These are phyloP conservation scores for Parelbella ahira DNA, from an alignment of 2,888 invertebrate genomes.

Conservation along the genomic window DNA sequence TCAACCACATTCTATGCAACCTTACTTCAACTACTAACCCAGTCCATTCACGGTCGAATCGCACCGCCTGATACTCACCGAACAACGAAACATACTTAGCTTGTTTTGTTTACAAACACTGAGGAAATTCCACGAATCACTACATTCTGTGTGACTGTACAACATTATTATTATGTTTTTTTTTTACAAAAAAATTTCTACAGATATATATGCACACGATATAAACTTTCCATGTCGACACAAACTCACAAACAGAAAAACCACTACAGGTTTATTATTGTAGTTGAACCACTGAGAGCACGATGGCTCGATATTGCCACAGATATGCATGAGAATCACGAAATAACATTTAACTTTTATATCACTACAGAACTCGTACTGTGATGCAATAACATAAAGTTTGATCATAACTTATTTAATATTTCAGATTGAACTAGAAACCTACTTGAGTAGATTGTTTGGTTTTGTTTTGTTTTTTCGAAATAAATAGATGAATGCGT, in stretches of 20 bases:
- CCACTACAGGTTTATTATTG: slow-evolving; percentile 37
- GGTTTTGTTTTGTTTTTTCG: no score
- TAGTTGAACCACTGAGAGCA: slow-evolving; percentile 43
- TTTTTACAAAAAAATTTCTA: no score
- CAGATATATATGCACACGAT: slow-evolving; percentile 54
- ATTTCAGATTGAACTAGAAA: slow-evolving; percentile 24
- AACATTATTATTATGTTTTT: no score
- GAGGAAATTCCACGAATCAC: slow-evolving; percentile 78
- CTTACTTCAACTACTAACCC: slow-evolving; percentile 66
- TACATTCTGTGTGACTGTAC: no score
- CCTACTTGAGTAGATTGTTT: slow-evolving; percentile 23
- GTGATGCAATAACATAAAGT: slow-evolving; percentile 22
- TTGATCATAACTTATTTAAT: slow-evolving; percentile 17
- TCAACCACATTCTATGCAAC: slow-evolving; percentile 61
- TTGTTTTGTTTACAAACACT: slow-evolving; percentile 60
- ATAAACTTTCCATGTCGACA: slow-evolving; percentile 47
- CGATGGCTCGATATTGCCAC: slow-evolving; percentile 53
- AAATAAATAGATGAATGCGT: slow-evolving; percentile 50
- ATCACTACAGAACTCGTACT: slow-evolving; percentile 25
- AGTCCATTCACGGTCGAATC: slow-evolving; percentile 69
- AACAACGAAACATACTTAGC: slow-evolving; percentile 35
- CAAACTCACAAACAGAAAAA: slow-evolving; percentile 48
- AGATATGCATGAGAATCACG: slow-evolving; percentile 68
- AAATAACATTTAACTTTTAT: slow-evolving; percentile 38
- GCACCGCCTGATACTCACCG: slow-evolving; percentile 60